Evolutionary conservation across 2,797 vertebrate genomes (phyloP).

Genomic region (Myotis findleyi): DNA sequence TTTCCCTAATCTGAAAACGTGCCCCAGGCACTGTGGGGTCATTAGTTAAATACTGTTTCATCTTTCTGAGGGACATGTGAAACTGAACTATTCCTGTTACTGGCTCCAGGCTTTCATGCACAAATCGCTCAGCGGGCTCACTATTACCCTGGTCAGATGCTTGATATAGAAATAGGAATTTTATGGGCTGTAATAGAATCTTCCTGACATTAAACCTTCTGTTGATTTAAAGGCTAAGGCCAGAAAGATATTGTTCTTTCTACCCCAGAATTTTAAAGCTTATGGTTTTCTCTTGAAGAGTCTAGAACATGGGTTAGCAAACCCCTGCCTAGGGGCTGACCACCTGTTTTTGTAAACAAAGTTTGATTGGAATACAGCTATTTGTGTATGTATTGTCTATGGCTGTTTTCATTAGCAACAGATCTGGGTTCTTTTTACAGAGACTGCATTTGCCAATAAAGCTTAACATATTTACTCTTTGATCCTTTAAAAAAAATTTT

Average conservation of each 20-base stretch:
- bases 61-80: conserved; percentile 69
- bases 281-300: conserved; percentile 15
- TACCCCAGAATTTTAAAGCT: conserved; percentile 18
- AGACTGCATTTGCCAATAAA: background rate
- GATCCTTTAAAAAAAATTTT: background rate
- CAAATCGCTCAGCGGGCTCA: conserved; percentile 56
- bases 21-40: background rate
- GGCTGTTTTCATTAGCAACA: background rate
- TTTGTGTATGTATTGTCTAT: background rate
- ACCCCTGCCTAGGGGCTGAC: background rate
- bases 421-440: conserved; percentile 22
- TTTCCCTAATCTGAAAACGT: background rate
- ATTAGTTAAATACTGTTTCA: conserved; percentile 73
- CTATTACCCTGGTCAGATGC: conserved; percentile 75
- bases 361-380: background rate
- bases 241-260: conserved; percentile 60
- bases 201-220: conserved; percentile 79
- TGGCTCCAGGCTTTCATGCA: conserved; percentile 64
- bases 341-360: background rate
- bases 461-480: background rate
- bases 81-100: conserved; percentile 73
- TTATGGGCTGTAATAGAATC: conserved; percentile 83
- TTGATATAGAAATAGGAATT: conserved; percentile 79
- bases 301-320: background rate
- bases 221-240: conserved; percentile 69